Evolutionary conservation across 2,113 vertebrate genomes (phyloP).

Genomic region (Beaufortia kweichowensis): DNA sequence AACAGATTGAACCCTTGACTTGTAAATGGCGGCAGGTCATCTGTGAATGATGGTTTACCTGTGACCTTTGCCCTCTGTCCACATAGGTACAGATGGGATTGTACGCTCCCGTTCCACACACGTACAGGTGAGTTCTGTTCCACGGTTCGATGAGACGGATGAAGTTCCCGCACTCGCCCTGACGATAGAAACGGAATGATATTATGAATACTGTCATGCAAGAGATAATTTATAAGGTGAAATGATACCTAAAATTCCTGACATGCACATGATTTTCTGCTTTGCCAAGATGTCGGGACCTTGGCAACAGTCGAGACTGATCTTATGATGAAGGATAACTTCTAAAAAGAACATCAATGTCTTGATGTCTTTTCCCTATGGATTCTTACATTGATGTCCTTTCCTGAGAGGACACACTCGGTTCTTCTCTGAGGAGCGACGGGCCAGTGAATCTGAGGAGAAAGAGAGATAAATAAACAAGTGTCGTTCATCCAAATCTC

Average conservation of each 20-base stretch:
- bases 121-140: constrained; percentile 97
- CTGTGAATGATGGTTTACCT: constrained; percentile 78
- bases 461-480: constrained; percentile 28
- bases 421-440: constrained; percentile 90
- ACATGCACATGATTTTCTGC: background rate
- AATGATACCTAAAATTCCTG: background rate
- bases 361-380: background rate
- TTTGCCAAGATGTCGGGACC: background rate
- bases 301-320: background rate
- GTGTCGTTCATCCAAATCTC: background rate
- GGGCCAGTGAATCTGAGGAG: constrained; percentile 92
- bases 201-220: background rate
- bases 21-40: constrained; percentile 13
- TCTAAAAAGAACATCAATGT: background rate
- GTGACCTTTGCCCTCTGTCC: constrained; percentile 92
- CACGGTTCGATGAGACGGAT: constrained; percentile 97
- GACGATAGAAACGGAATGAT: constrained; percentile 42
- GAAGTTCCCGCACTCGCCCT: constrained; percentile 98
- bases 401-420: constrained; percentile 94
- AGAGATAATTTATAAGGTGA: background rate
- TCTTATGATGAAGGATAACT: background rate
- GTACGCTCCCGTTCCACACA: constrained; percentile 96
- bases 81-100: constrained; percentile 96
- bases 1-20: constrained; percentile 22
- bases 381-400: constrained; percentile 92